phyloP scores from a whole-genome alignment of 2,113 vertebrate genomes.

The Aplodontia rufa region DNA sequence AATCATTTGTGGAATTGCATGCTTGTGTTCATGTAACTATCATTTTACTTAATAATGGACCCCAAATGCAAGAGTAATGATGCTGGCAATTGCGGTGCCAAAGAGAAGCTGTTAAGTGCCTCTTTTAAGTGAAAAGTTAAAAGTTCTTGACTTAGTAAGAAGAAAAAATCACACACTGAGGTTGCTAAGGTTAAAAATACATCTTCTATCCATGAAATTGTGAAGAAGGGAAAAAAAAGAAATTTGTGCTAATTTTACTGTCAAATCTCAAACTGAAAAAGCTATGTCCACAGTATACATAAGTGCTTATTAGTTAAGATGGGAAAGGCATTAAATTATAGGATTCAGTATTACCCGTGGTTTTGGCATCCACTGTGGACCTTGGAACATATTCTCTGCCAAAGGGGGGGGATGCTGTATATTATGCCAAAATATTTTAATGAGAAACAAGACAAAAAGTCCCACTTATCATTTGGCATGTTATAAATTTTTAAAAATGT shows the following conservation, averaged over 20 bases:
- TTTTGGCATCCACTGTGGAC: not conserved
- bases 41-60: not conserved
- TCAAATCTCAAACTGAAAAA: not conserved
- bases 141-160: not conserved
- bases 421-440: conserved; percentile 47
- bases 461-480: not conserved
- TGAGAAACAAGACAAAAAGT: conserved; percentile 22
- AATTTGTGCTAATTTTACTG: not conserved
- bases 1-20: not conserved
- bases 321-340: not conserved
- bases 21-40: not conserved
- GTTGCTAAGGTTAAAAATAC: not conserved
- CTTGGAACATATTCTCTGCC: not conserved
- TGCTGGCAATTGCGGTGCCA: not conserved
- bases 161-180: not conserved
- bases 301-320: not conserved
- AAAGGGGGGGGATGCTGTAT: not conserved
- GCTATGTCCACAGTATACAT: not conserved
- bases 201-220: not conserved
- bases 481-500: conserved; percentile 41
- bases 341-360: not conserved
- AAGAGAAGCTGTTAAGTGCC: not conserved
- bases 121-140: not conserved
- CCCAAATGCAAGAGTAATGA: not conserved
- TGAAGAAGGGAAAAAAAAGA: not conserved